Base-by-base conservation (phyloP, 2,888 invertebrate species). In the Machimus atricapillus region DNA sequence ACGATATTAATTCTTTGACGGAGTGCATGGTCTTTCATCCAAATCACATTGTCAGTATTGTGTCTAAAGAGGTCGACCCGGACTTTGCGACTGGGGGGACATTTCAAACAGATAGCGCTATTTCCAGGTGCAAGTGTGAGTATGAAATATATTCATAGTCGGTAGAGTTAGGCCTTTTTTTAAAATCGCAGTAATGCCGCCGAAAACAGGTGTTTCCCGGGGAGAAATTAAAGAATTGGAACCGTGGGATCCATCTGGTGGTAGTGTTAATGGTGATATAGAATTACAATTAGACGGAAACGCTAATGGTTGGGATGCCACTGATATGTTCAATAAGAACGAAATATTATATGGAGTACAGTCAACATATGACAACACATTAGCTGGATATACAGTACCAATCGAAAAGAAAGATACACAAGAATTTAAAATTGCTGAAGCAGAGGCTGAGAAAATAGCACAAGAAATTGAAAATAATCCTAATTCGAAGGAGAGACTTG, bases 241-340 rank as follows among this genome's bases (percentile, higher is more conserved):
- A 92, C 98, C 98, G 19, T 98, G 98, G 98, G 97, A 97, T 91
- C 94, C 94, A 16, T 93, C 94, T 89, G 93, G 92, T 16, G 93
- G 94, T 90, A 87, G 93, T 90, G 92, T 93, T 88, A 92, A 94
- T 90, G 92, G 94, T 37, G 94, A 94, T 40, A 94, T 95, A 87
- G 95, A 95, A 77, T 93, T 94, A 89, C 96, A 96, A 90, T 92
- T 97, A 87, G 96, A 96, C 91, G 94, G 95, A 89, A 95, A 95
- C 89, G 95, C 96, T 93, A 98, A 98, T 94, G 99, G 99, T 87
- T 99, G 99, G 99, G 97, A 98, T 93, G 96, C 97, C 2, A 96
- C 96, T 92, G 98, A 99, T 90, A 99, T 99, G 99, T 99, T 99
- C 93, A 94, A 96, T 89, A 97, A 96, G 92, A 99, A 99, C 93